Evolutionary conservation across 2,888 invertebrate genomes (phyloP), one percentile per base, ranked within the genome.

Genomic region (Cephus runcator): DNA sequence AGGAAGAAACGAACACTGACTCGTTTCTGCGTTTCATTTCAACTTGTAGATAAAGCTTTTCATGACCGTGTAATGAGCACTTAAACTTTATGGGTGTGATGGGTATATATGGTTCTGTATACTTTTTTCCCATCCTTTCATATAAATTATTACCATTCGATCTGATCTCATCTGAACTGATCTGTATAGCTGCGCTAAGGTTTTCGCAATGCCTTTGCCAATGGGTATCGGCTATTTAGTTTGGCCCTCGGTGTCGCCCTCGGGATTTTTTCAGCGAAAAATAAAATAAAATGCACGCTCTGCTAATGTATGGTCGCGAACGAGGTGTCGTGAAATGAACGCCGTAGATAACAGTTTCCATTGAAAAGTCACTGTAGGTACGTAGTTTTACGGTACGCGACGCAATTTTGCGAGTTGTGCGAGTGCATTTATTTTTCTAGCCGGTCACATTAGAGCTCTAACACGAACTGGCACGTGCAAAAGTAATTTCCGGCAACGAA

Each of bases 401-500:
- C 56, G 56, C 23, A 56, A 56, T 78, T 79, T 80, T 78, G 77
- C 78, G 78, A 79, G 33, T 36, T 71, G 33, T 33, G 69, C 34
- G 68, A 71, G 69, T 68, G 77, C 80, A 79, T 79, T 81, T 79
- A 81, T 76, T 81, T 85, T 84, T 85, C 76, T 79, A n/a, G 75
- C 30, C 69, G 69, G 76, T 79, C 76, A 77, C 77, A 81, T 83
- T 83, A 83, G 78, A 83, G 77, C 31, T 34, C 75, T 80, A 82
- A 85, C 81, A 78, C 80, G 79, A 80, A 77, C 79, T 81, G 83
- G 82, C 83, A 84, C 82, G 83, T 80, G 81, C 82, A 79, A 84
- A 83, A 83, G 85, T 86, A 87, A 87, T 87, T 87, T 87, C 87
- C 87, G 87, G 83, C 81, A 80, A 76, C 80, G 81, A 81, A 86